Conservation (phyloP, 1,140 invertebrate species). For the Diachasma alloeum region DNA sequence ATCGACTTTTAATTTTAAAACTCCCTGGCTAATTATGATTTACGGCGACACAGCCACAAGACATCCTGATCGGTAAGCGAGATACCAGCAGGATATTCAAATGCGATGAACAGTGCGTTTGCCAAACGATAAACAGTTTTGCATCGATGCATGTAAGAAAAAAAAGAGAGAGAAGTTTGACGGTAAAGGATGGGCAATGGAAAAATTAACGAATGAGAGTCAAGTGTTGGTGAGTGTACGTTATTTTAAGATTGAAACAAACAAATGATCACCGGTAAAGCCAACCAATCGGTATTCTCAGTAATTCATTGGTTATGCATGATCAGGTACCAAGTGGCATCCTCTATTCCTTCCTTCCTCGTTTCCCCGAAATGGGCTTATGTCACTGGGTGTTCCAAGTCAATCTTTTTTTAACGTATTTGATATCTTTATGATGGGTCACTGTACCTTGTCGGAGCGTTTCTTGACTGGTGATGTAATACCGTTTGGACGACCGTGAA, state of each 20-base stretch:
- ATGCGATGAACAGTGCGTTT: constrained; percentile 54
- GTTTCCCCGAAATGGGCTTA: constrained; percentile 25
- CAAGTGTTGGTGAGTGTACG: constrained; percentile 37
- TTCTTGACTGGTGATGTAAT: constrained; percentile 68
- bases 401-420: not conserved
- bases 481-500: constrained; percentile 49
- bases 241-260: constrained; percentile 42
- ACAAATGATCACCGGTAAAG: not conserved
- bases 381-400: not conserved
- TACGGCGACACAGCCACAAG: constrained; percentile 54
- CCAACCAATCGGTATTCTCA: constrained; percentile 35
- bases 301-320: constrained; percentile 51
- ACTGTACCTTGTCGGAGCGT: constrained; percentile 71
- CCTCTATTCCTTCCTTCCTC: constrained; percentile 28
- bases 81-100: constrained; percentile 60
- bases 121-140: constrained; percentile 35
- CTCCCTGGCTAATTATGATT: constrained; percentile 61
- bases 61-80: constrained; percentile 59
- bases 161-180: constrained; percentile 7
- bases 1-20: constrained; percentile 52
- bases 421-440: not conserved
- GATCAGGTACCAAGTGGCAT: constrained; percentile 31
- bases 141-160: constrained; percentile 41
- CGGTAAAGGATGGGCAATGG: constrained; percentile 33
- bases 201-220: constrained; percentile 26